Evolutionary conservation across 2,888 invertebrate genomes (phyloP).

Genomic region (Thereva unica): DNA sequence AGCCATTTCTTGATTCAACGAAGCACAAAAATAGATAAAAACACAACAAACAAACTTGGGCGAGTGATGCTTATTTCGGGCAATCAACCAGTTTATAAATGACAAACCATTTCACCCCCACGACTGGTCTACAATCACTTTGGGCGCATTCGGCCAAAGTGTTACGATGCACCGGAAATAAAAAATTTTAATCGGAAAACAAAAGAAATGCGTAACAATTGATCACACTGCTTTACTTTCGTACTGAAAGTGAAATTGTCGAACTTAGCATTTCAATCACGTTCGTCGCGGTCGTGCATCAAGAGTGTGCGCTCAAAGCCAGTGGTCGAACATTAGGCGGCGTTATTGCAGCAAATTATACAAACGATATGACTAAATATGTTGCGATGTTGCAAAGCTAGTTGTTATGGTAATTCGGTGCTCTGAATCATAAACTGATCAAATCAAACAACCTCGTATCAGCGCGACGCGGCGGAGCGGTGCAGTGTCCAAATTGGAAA

Average conservation of each 20-base stretch:
- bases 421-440: too few species aligned
- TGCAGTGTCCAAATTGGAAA: too few species aligned
- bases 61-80: constrained; percentile 9
- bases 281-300: constrained; percentile 12
- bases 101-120: constrained; percentile 2
- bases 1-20: too few species aligned
- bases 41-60: constrained; percentile 9
- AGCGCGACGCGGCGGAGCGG: too few species aligned
- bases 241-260: constrained; percentile 40
- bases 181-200: constrained; percentile 20
- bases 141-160: not conserved
- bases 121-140: constrained; percentile 10
- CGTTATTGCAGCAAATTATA: constrained; percentile 25
- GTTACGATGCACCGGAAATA: constrained; percentile 23
- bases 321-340: not conserved
- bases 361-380: not conserved
- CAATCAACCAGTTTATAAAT: constrained; percentile 19
- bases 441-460: too few species aligned
- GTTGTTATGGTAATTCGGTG: not conserved
- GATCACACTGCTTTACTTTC: constrained; percentile 26
- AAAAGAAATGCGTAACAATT: constrained; percentile 7
- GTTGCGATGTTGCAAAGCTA: constrained; percentile 18
- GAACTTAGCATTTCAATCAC: constrained; percentile 28
- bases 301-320: constrained; percentile 6
- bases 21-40: not conserved